phyloP scores from a whole-genome alignment of 2,888 invertebrate genomes.

The Drosophila conformis region DNA sequence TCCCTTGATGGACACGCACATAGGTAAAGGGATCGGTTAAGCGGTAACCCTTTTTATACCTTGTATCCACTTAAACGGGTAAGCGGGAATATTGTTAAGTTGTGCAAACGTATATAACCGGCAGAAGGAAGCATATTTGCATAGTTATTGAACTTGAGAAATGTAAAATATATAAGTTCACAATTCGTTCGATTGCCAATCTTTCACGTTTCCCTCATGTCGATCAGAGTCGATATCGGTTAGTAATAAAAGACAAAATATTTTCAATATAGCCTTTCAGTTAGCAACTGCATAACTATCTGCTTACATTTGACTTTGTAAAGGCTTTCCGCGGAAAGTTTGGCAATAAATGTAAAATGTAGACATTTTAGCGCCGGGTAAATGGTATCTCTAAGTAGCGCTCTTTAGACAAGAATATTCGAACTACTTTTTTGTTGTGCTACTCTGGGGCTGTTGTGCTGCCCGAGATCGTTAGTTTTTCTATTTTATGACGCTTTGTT shows the following conservation, averaged over 20 bases:
- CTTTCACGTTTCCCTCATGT: neutral
- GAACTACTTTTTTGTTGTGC: neutral
- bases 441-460: constrained; percentile 35
- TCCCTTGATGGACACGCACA: constrained; percentile 80
- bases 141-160: neutral
- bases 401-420: neutral
- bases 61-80: neutral
- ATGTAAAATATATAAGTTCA: neutral
- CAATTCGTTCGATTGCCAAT: neutral
- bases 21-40: constrained; percentile 40
- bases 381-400: neutral
- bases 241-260: neutral
- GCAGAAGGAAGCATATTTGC: neutral
- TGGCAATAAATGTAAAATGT: neutral
- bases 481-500: constrained; percentile 57
- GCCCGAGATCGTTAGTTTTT: constrained; percentile 73
- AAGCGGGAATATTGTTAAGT: neutral
- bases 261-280: neutral
- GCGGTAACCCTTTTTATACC: constrained; percentile 62
- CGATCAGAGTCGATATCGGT: neutral
- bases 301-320: neutral
- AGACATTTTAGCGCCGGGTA: neutral
- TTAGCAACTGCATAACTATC: neutral
- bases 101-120: neutral
- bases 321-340: neutral